Conservation (phyloP, 2,888 invertebrate species). For the Ophion costatus region DNA sequence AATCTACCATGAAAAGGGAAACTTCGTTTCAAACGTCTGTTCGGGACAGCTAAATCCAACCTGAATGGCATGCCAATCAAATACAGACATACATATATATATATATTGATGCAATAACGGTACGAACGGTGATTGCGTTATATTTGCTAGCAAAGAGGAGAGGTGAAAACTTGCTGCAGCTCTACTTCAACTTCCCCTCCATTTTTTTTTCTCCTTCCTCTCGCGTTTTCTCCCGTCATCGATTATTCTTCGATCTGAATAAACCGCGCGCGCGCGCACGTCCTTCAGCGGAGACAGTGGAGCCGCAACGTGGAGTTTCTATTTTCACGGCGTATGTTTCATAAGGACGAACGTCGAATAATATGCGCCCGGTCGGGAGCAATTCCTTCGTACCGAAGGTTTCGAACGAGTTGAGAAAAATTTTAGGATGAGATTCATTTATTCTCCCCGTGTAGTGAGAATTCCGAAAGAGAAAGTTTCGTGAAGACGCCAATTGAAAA, state of each 20-base stretch:
- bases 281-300: slow-evolving; percentile 12
- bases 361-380: slow-evolving; percentile 16
- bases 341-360: slow-evolving; percentile 34
- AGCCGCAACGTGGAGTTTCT: slow-evolving; percentile 35
- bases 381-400: slow-evolving; percentile 37
- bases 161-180: slow-evolving; percentile 7
- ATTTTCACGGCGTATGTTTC: slow-evolving; percentile 44
- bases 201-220: background rate
- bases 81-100: slow-evolving; percentile 21
- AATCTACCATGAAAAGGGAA: slow-evolving; percentile 67
- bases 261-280: slow-evolving; percentile 22
- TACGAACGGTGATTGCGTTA: slow-evolving; percentile 58
- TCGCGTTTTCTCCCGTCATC: slow-evolving; percentile 37
- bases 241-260: slow-evolving; percentile 53
- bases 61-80: slow-evolving; percentile 33
- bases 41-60: slow-evolving; percentile 37
- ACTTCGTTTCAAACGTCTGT: slow-evolving; percentile 56
- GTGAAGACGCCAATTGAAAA: too few species aligned
- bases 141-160: slow-evolving; percentile 35
- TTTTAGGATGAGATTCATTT: background rate
- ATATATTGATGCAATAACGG: slow-evolving; percentile 34
- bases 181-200: slow-evolving; percentile 14
- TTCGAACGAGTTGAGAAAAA: slow-evolving; percentile 10
- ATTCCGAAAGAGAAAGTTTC: background rate
- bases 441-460: background rate